Evolutionary conservation across 2,888 invertebrate species (phyloP).

Genomic region (Ornithoptera alexandrae): DNA sequence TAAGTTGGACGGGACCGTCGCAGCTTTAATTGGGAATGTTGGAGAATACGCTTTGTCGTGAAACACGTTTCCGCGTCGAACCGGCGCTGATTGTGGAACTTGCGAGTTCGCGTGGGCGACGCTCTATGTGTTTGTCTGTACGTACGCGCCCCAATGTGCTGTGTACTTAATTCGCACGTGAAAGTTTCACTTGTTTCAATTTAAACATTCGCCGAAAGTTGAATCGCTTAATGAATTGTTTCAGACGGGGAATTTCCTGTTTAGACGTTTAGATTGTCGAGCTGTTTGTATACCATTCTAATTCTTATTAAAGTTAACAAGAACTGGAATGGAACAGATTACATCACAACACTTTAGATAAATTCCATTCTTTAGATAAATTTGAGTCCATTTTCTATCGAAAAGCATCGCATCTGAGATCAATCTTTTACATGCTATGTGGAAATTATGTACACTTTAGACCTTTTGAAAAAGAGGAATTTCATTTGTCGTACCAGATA

Average conservation of each 20-base stretch:
- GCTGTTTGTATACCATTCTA: not conserved
- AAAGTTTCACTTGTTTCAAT: constrained; percentile 18
- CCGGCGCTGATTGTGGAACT: constrained; percentile 60
- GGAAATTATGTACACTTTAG: too few relatives aligned
- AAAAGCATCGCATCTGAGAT: too few relatives aligned
- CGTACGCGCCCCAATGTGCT: constrained; percentile 2
- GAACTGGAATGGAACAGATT: not conserved
- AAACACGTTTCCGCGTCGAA: constrained; percentile 49
- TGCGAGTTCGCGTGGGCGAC: constrained; percentile 38
- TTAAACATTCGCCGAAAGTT: constrained; percentile 14
- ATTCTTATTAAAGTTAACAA: not conserved
- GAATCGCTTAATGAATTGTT: constrained; percentile 18
- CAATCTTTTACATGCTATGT: too few relatives aligned
- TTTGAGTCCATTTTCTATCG: too few relatives aligned
- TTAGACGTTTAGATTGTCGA: not conserved
- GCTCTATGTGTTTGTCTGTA: constrained; percentile 23
- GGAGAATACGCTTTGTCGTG: constrained; percentile 70
- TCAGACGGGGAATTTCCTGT: not conserved
- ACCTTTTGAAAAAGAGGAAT: too few relatives aligned
- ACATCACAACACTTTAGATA: not conserved
- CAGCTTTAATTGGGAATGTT: constrained; percentile 77
- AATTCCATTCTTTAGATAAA: too few relatives aligned
- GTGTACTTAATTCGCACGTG: constrained; percentile 15
- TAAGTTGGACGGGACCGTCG: constrained; percentile 69
- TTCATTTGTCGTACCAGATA: too few relatives aligned